Evolutionary conservation across 2,888 invertebrate species (phyloP), one percentile per base, ranked within the genome.

Genomic region (Callyntrura sp.): DNA sequence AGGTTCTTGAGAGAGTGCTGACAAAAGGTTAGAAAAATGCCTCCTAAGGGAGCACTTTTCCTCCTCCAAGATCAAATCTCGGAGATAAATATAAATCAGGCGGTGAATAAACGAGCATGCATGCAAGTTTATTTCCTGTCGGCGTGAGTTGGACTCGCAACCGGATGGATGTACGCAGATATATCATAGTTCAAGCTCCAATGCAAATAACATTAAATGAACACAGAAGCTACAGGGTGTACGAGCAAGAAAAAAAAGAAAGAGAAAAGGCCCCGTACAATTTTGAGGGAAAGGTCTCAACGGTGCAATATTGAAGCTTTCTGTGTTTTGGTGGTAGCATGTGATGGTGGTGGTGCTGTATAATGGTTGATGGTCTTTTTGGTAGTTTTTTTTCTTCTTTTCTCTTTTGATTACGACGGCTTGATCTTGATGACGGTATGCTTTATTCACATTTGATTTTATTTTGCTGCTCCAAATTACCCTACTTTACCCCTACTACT

Each of bases 11-110:
- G 45, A 23, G 76, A 83, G 83, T 81, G 86, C 86, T 87, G 84
- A 88, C 85, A 76, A 88, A 82, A 90, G 81, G 88, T 60, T 68
- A 73, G 43, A 85, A 85, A 85, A 82, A 88, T 88, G 88, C 78
- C 28, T 91, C 90, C 88, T 87, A 28, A 82, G 91, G 91, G 91
- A 91, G 88, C 90, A 90, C 90, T 91, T 91, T n/a, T 90, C 51
- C 90, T 81, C 73, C 57, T 82, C 84, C 65, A 78, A 89, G 91
- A 91, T 91, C 89, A 91, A 89, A 89, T 90, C 85, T 81, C 85
- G 88, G 20, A 20, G 65, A 82, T 60, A 91, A 82, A 88, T 88
- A 60, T 48, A 65, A 91, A 90, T 89, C 91, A 91, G 90, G 76
- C 73, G 62, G 60, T 68, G 90, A 90, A 91, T 90, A 65, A 79